Evolutionary conservation across 2,113 vertebrate species (phyloP), one percentile per base, ranked within the genome.

Genomic region (Cyanistes caeruleus): DNA sequence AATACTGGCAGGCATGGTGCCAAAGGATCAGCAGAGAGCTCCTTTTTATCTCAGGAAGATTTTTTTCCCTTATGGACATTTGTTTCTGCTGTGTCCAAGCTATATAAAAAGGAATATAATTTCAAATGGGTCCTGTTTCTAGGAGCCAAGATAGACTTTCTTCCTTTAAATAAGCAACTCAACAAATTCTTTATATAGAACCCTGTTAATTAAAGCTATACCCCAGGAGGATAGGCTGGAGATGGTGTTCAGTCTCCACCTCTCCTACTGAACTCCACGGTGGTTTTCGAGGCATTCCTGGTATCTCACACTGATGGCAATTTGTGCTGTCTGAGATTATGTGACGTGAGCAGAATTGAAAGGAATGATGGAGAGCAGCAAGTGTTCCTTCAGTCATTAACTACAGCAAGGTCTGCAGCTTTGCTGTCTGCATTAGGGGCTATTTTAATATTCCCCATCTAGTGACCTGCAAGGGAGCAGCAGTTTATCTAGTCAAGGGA

Each of bases 401-500:
- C 59, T 81, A 24, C 43, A 74, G 22, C 43, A 49, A 72, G 44
- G 82, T 83, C 82, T 85, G 70, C 7, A 21, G 75, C 70, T 92
- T 76, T 11, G 15, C 56, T 35, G 5, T 74, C 37, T 81, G 62
- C 7, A 6, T 60, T 60, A 72, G 76, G n/a, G 65, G 13, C 15
- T 58, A 21, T 75, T 83, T 22, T 58, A 91, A 92, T 83, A 88
- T 85, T 95, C 62, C 82, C 37, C 67, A 11, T 28, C 62, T 65
- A 95, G 75, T 93, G 92, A 96, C 92, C 90, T 92, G 62, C n/a
- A 58, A 90, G 25, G 22, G n/a, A 90, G 67, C 62, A 88, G 79
- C 84, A 93, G 78, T 85, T 92, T 86, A 63, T 84, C 68, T 63
- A 83, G n/a, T 46, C 63, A 53, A 46, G 58, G 49, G 20, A 73